A percentile compares a stretch with the other conserved stretches of the same genome.
These are phyloP conservation scores for Matsumyia berberina DNA, from an alignment of 2,888 invertebrate genomes.

Conservation along the genomic window DNA sequence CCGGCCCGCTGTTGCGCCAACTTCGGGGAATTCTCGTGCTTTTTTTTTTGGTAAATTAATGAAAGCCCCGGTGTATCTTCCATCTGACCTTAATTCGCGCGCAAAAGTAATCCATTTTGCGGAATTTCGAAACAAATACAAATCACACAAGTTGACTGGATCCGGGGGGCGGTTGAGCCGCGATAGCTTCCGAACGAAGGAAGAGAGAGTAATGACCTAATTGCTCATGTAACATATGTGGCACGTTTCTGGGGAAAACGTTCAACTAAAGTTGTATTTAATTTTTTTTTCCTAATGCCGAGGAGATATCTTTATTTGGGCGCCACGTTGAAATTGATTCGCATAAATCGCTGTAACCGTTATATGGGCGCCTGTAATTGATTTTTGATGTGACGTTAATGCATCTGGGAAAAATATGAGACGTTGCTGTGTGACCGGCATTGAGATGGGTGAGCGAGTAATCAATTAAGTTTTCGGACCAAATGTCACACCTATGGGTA, in stretches of 20 bases:
- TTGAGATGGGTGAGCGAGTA: conserved; percentile 42
- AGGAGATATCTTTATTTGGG: conserved; percentile 35
- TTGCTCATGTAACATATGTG: conserved; percentile 70
- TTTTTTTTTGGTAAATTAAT: conserved; percentile 28
- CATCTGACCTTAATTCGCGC: conserved; percentile 18
- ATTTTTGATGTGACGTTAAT: conserved; percentile 71
- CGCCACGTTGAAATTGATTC: conserved; percentile 37
- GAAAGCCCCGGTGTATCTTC: conserved; percentile 3
- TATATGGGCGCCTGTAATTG: conserved; percentile 45
- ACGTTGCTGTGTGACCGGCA: conserved; percentile 1
- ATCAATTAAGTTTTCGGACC: conserved; percentile 60
- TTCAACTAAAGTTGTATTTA: conserved; percentile 51
- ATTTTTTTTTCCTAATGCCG: conserved; percentile 13
- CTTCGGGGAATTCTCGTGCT: not conserved
- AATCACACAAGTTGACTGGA: conserved; percentile 19
- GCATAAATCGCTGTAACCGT: conserved; percentile 51
- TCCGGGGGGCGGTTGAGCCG: not conserved
- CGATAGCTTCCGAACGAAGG: not conserved
- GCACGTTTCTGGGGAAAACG: conserved; percentile 34
- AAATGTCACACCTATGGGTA: conserved; percentile 52
- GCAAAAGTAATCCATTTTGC: conserved; percentile 44
- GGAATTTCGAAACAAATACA: conserved; percentile 54
- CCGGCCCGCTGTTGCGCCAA: not conserved
- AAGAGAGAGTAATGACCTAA: conserved; percentile 64
- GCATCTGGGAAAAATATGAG: conserved; percentile 41